Percentiles rank a stretch among this genome's conserved stretches.
Evolutionary conservation across 2,888 invertebrate species (phyloP).

Genomic region (Xylocampa areola): DNA sequence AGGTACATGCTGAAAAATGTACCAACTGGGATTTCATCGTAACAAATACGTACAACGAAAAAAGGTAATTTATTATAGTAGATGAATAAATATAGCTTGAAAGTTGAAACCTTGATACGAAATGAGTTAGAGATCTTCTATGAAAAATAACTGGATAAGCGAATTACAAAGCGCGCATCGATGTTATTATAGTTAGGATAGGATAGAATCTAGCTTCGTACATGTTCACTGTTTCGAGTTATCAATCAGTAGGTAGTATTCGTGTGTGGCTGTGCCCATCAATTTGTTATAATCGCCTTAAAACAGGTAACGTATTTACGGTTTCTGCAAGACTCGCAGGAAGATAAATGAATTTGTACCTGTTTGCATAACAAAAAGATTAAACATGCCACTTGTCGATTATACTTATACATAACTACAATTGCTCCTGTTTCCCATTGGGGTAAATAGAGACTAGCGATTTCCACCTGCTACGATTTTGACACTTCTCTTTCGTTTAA

Average conservation of each 20-base stretch:
- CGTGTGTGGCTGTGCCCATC: slow-evolving; percentile 5
- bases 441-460: too few species aligned
- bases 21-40: slow-evolving; percentile 44
- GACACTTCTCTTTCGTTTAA: too few species aligned
- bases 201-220: slow-evolving; percentile 3
- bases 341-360: not conserved
- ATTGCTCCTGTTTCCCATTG: too few species aligned
- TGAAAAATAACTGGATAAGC: not conserved
- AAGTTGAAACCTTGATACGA: slow-evolving; percentile 17
- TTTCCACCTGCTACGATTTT: too few species aligned
- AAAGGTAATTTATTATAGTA: slow-evolving; percentile 54
- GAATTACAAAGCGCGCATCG: too few species aligned
- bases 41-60: slow-evolving; percentile 49
- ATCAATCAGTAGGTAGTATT: slow-evolving; percentile 21
- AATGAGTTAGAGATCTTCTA: slow-evolving; percentile 11
- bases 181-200: too few species aligned
- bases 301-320: slow-evolving; percentile 17
- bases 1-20: slow-evolving; percentile 37
- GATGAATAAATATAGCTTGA: slow-evolving; percentile 40
- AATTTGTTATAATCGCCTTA: slow-evolving; percentile 24
- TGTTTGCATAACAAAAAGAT: too few species aligned
- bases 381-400: too few species aligned
- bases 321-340: slow-evolving; percentile 10
- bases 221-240: not conserved
- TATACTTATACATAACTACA: too few species aligned